Conservation (phyloP, 2,113 vertebrate genomes). For the Psammodynastes pulverulentus region DNA sequence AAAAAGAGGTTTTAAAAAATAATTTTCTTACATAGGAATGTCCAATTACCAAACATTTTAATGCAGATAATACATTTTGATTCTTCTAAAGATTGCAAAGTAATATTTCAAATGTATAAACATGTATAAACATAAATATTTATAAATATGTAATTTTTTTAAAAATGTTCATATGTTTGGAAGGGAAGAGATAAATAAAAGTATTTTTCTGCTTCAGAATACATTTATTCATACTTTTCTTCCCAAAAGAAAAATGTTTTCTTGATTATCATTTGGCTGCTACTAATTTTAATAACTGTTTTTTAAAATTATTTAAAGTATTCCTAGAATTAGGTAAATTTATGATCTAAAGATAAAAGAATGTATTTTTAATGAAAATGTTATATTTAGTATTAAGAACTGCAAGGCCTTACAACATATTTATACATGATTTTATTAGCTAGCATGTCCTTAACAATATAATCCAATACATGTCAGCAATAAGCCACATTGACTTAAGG, state of each 20-base stretch:
- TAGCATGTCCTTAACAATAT: not conserved
- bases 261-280: slow-evolving; percentile 39
- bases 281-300: slow-evolving; percentile 35
- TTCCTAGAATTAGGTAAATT: slow-evolving; percentile 25
- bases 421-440: not conserved
- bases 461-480: not conserved
- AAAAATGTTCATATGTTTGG: slow-evolving; percentile 27
- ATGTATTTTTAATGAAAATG: not conserved
- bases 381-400: not conserved
- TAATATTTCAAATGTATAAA: slow-evolving; percentile 7
- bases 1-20: slow-evolving; percentile 14
- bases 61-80: slow-evolving; percentile 31
- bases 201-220: slow-evolving; percentile 17
- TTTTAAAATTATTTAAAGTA: slow-evolving; percentile 33
- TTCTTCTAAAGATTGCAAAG: slow-evolving; percentile 31
- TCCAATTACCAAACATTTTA: slow-evolving; percentile 38
- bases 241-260: slow-evolving; percentile 23
- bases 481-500: not conserved
- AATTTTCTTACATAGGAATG: slow-evolving; percentile 37
- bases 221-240: not conserved
- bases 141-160: slow-evolving; percentile 6
- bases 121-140: not conserved
- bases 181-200: slow-evolving; percentile 28
- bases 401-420: not conserved
- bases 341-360: slow-evolving; percentile 20